Evolutionary conservation across 2,888 invertebrate genomes (phyloP).

Genomic region (Andrena bucephala): DNA sequence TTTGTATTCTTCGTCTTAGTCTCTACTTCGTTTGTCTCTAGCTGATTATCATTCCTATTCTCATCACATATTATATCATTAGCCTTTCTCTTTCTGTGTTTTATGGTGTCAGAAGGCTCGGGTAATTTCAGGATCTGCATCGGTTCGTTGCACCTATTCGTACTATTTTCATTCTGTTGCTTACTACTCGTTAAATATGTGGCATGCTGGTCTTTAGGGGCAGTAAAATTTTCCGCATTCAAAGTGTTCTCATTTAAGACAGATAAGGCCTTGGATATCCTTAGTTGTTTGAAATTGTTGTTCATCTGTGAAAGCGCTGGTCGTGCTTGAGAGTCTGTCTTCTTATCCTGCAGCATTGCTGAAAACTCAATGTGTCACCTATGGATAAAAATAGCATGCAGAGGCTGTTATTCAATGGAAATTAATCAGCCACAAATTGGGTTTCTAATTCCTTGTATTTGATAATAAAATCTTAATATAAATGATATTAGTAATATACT

Average conservation of each 20-base stretch:
- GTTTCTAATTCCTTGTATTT: background rate
- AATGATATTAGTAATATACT: background rate
- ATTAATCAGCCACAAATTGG: background rate
- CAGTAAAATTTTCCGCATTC: constrained; percentile 26
- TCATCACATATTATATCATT: constrained; percentile 16
- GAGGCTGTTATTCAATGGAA: background rate
- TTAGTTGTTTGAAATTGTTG: constrained; percentile 63
- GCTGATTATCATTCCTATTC: constrained; percentile 11
- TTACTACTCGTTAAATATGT: background rate
- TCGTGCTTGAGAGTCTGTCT: constrained; percentile 50
- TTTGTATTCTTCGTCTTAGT: constrained; percentile 27
- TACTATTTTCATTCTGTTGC: constrained; percentile 9
- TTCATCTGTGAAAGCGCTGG: constrained; percentile 47
- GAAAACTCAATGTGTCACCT: constrained; percentile 11
- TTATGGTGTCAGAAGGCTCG: constrained; percentile 31
- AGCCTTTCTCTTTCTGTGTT: constrained; percentile 19
- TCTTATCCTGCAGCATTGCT: constrained; percentile 67
- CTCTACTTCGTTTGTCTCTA: constrained; percentile 25
- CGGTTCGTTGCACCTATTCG: constrained; percentile 70
- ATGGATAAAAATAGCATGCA: background rate
- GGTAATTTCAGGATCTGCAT: constrained; percentile 74
- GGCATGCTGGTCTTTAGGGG: constrained; percentile 20
- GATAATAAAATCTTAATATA: background rate
- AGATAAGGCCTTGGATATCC: constrained; percentile 55
- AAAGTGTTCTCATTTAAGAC: constrained; percentile 28